phyloP scores from a whole-genome alignment of 2,888 invertebrate genomes.

The Ophion ventricosus region DNA sequence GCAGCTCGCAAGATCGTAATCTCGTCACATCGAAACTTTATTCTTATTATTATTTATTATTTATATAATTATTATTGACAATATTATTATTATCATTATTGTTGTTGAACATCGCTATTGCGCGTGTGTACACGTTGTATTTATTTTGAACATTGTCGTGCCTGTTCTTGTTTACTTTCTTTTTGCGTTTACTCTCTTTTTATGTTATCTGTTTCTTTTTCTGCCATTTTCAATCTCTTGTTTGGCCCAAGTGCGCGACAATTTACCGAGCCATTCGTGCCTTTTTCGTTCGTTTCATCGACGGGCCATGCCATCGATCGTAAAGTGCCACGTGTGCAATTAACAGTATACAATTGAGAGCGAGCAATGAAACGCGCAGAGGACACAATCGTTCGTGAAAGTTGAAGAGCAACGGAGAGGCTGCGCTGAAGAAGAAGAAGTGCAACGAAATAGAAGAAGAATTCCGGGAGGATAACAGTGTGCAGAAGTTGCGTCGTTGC shows the following conservation, averaged over 20 bases:
- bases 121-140: too few species aligned
- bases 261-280: background rate
- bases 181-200: too few species aligned
- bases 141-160: too few species aligned
- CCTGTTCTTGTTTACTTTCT: too few species aligned
- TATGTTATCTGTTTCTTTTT: too few species aligned
- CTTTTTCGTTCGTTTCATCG: background rate
- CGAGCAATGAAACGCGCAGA: background rate
- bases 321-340: background rate
- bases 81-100: too few species aligned
- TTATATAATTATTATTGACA: too few species aligned
- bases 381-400: background rate
- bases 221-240: too few species aligned
- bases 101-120: too few species aligned
- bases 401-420: background rate
- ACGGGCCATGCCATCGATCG: background rate
- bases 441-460: background rate
- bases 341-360: background rate
- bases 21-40: background rate
- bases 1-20: constrained; percentile 28
- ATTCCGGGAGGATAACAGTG: background rate
- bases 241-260: background rate
- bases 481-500: constrained; percentile 9
- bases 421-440: background rate
- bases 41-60: too few species aligned